Evolutionary conservation across 2,888 invertebrate genomes (phyloP), one percentile per base, ranked within the genome.

Genomic region (Aproaerema taeniolella): DNA sequence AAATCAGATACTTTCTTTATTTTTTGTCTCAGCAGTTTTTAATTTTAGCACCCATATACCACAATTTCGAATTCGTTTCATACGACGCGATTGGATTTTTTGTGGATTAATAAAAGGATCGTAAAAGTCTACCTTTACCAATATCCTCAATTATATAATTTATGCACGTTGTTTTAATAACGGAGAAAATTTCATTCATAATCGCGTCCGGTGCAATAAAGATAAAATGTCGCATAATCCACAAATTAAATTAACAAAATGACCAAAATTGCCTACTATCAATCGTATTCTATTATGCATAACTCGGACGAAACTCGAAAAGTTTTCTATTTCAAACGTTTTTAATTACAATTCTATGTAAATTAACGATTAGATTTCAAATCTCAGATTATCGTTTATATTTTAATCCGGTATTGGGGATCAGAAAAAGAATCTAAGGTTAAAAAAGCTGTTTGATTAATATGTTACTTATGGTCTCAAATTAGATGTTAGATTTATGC

Each of bases 301-400:
- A 41, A 38, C 30, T 58, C 55, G 49, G 55, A 55, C 55, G 57
- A 54, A 59, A 59, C 59, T 59, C 50, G 42, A 65, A 67, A 63
- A 50, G 50, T 48, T 52, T 53, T 49, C 55, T 52, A 52, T 42
- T 36, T 40, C 48, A 47, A 58, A 58, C 49, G 58, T 48, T 65
- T 70, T 73, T 80, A 79, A 80, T 79, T 78, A 73, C 59, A 41
- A 58, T 68, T 65, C 55, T 55, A 78, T 78, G 76, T 69, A 69
- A 76, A 77, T 76, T 42, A 45, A 43, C 49, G 52, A 61, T 59
- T 58, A 52, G 55, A 61, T 66, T 54, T 52, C 39, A 44, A 60
- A 55, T 53, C 46, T 49, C 43, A 46, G 58, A 61, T 60, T 50
- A 56, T 47, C 39, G 45, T 50, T 53, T 53, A 59, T 53, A 54